phyloP scores from a whole-genome alignment of 2,888 invertebrate genomes.

The Meteorus colon region DNA sequence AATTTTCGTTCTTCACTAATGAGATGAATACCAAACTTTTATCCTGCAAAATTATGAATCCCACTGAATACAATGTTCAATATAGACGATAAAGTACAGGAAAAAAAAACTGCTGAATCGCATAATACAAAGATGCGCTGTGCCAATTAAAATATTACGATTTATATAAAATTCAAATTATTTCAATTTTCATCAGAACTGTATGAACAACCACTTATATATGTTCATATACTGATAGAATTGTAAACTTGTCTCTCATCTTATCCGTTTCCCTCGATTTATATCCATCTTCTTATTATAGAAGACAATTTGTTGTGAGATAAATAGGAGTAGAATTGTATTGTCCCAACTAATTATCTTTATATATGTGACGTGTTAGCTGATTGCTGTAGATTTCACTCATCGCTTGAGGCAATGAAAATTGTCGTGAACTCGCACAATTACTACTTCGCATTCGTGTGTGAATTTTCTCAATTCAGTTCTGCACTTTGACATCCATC shows the following conservation, averaged over 20 bases:
- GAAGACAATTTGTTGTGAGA: no score
- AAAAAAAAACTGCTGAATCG: neutral
- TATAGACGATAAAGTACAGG: neutral
- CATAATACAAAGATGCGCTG: neutral
- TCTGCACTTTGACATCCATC: neutral
- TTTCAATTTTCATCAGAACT: neutral
- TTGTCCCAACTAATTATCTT: neutral
- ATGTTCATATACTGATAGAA: no score
- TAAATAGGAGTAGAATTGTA: neutral
- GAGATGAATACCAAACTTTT: neutral
- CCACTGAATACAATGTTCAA: neutral
- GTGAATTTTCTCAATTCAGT: neutral
- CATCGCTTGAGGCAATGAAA: neutral
- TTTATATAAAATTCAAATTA: neutral
- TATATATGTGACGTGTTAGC: neutral
- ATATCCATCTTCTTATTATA: no score
- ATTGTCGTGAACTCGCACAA: slow-evolving; percentile 10
- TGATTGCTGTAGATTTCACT: slow-evolving; percentile 2
- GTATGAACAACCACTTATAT: neutral
- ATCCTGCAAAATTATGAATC: neutral
- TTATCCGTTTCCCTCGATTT: no score
- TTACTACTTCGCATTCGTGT: neutral
- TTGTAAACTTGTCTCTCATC: neutral
- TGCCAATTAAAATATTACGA: neutral
- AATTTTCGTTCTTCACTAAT: no score